Percentiles rank a stretch among this genome's conserved stretches.
phyloP scores from a whole-genome alignment of 2,113 vertebrate genomes.

The Suncus etruscus region DNA sequence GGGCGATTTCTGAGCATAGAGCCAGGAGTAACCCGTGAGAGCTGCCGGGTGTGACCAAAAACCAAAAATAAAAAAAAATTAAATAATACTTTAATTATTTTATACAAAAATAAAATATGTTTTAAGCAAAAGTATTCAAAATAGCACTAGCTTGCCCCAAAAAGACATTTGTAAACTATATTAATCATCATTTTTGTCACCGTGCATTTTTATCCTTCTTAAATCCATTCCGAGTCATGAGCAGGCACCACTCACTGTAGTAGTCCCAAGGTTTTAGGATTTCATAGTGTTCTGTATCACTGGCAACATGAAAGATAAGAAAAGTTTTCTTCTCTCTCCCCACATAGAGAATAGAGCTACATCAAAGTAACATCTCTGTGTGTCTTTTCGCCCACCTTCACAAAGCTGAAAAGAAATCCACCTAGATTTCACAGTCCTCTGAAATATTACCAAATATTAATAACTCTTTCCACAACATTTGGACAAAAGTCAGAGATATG shows the following conservation, averaged over 20 bases:
- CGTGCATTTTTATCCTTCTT: slow-evolving; percentile 38
- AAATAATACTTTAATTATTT: neutral
- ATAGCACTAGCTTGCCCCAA: neutral
- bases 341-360: slow-evolving; percentile 76
- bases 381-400: slow-evolving; percentile 64
- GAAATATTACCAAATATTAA: slow-evolving; percentile 83
- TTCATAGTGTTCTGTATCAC: too few species aligned
- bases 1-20: too few species aligned
- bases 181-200: neutral
- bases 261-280: too few species aligned
- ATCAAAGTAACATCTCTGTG: slow-evolving; percentile 62
- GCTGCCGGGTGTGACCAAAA: too few species aligned
- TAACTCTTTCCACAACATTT: slow-evolving; percentile 83
- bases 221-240: slow-evolving; percentile 55
- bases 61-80: too few species aligned
- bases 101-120: neutral
- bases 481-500: slow-evolving; percentile 56
- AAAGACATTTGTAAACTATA: slow-evolving; percentile 6
- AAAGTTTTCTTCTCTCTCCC: slow-evolving; percentile 73
- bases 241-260: too few species aligned
- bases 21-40: too few species aligned
- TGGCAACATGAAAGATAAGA: neutral
- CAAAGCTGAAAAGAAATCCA: slow-evolving; percentile 65
- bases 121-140: slow-evolving; percentile 15
- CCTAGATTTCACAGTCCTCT: slow-evolving; percentile 78